Percentiles rank a stretch among this genome's conserved stretches.
Evolutionary conservation across 2,888 invertebrate species (phyloP).

Genomic region (Dicranocentrus wangi): DNA sequence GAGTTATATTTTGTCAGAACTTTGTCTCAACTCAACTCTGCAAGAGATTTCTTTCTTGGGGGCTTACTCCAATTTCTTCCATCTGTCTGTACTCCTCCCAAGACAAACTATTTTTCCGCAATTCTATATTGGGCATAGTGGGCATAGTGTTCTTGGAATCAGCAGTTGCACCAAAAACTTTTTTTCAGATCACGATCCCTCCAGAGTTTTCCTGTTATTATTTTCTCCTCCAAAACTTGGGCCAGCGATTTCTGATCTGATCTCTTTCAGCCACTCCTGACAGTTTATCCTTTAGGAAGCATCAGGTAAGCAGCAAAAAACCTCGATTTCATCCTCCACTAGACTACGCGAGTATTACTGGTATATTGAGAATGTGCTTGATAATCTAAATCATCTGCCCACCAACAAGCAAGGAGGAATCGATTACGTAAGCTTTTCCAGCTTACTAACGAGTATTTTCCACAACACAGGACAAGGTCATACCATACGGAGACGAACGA

Average conservation of each 20-base stretch:
- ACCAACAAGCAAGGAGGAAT: background rate
- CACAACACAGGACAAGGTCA: background rate
- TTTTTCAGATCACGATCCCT: conserved; percentile 17
- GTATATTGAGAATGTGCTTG: background rate
- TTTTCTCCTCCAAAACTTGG: background rate
- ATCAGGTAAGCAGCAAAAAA: conserved; percentile 9
- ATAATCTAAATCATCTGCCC: conserved; percentile 8
- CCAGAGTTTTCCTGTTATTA: background rate
- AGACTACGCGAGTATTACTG: background rate
- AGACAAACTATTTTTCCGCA: background rate
- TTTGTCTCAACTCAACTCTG: too few relatives aligned
- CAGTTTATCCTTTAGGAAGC: background rate
- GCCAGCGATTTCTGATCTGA: background rate
- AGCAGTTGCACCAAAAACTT: conserved; percentile 6
- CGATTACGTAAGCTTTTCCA: background rate
- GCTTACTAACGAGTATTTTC: background rate
- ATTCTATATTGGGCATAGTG: too few relatives aligned
- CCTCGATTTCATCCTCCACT: background rate
- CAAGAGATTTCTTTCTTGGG: background rate
- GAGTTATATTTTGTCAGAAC: too few relatives aligned
- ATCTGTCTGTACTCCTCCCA: background rate
- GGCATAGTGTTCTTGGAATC: conserved; percentile 2
- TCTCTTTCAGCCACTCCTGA: too few relatives aligned
- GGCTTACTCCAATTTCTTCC: background rate
- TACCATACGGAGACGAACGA: background rate